phyloP scores from a whole-genome alignment of 2,797 vertebrate genomes.

The Rachycentron canadum region DNA sequence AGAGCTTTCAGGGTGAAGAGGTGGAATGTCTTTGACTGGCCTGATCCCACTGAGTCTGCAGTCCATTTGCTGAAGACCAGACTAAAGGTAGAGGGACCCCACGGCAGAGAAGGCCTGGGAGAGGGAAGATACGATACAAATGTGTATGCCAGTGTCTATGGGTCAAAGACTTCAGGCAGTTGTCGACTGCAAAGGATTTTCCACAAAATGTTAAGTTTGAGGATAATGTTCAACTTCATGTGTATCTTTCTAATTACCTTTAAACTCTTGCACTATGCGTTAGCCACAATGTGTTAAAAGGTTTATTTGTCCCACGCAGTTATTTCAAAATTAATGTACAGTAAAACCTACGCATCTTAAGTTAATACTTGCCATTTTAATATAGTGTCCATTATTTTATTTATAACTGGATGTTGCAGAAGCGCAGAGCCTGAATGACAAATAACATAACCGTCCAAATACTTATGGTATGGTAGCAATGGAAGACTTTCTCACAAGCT shows the following conservation, averaged over 20 bases:
- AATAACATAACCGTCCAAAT: not conserved
- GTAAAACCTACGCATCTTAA: not conserved
- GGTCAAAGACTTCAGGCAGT: not conserved
- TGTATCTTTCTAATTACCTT: not conserved
- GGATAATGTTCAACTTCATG: not conserved
- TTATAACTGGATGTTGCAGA: not conserved
- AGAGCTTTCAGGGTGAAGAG: not conserved
- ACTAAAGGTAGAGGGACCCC: not conserved
- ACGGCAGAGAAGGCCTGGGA: no score
- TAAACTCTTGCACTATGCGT: not conserved
- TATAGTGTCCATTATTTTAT: not conserved
- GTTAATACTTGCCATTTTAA: not conserved
- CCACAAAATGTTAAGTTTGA: not conserved
- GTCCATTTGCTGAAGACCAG: not conserved
- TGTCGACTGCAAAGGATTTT: not conserved
- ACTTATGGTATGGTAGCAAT: not conserved
- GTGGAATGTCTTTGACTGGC: not conserved
- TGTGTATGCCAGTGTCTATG: not conserved
- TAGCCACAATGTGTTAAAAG: not conserved
- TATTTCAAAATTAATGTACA: not conserved
- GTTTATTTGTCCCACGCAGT: not conserved
- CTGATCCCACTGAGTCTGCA: not conserved
- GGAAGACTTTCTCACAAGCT: conserved; percentile 15
- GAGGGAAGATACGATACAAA: not conserved
- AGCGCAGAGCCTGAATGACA: not conserved